These are phyloP conservation scores for Aplysina aerophoba DNA, from an alignment of 37 sponge, comb jelly and placozoan species.

Conservation along the genomic window DNA sequence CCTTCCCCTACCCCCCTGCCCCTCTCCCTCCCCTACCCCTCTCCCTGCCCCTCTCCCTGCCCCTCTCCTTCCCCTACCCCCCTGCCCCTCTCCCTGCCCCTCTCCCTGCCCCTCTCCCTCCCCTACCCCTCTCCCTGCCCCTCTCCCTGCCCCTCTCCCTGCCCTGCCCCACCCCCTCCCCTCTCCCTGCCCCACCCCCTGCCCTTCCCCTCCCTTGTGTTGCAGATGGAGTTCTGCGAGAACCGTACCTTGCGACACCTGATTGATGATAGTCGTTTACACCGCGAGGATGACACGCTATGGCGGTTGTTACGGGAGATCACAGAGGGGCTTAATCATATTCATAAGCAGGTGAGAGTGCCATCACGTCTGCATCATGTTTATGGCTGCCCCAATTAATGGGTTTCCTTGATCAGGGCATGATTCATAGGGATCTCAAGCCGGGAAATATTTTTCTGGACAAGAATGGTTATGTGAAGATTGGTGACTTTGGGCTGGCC, in stretches of 20 bases:
- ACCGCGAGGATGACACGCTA: slow-evolving; percentile 58
- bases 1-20: not conserved
- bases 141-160: slow-evolving; percentile 12
- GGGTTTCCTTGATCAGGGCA: slow-evolving; percentile 44
- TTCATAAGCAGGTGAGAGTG: slow-evolving; percentile 82
- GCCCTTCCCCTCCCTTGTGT: too few species aligned
- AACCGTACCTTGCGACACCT: slow-evolving; percentile 85
- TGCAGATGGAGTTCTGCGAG: slow-evolving; percentile 99
- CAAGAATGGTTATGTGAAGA: slow-evolving; percentile 86
- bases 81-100: not conserved
- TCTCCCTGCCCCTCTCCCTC: not conserved
- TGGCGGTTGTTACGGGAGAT: slow-evolving; percentile 92
- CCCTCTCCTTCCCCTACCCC: slow-evolving; percentile 14
- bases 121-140: not conserved
- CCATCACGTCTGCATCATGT: slow-evolving; percentile 8
- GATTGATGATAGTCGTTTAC: slow-evolving; percentile 75
- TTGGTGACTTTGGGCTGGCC: slow-evolving; percentile 99
- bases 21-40: not conserved
- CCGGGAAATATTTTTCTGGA: slow-evolving; percentile 97
- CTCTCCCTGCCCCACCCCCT: not conserved
- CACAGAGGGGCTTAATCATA: slow-evolving; percentile 91
- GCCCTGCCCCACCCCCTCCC: not conserved
- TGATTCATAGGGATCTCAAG: slow-evolving; percentile 95
- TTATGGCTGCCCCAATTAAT: slow-evolving; percentile 10
- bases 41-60: not conserved